Base-by-base conservation (phyloP, 2,113 vertebrate genomes). In the Cepphus grylle region DNA sequence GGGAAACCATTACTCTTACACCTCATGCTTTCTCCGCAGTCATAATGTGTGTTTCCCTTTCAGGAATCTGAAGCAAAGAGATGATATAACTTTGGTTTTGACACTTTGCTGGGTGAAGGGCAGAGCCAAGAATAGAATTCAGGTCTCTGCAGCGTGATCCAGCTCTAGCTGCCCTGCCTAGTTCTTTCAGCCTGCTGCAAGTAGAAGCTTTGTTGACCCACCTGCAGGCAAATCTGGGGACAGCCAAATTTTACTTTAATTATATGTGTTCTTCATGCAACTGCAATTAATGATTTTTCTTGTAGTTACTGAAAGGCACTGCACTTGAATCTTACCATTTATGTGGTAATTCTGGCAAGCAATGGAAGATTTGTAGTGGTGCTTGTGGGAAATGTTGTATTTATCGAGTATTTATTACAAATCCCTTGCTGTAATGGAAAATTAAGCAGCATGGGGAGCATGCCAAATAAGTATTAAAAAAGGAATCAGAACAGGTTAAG, bases 101-200 rank as follows among this genome's bases (percentile, higher is more conserved):
- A 91, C 67, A 47, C 59, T 61, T 87, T 21, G 25, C 58, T 92
- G 58, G 82, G 74, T 94, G 88, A 96, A 96, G 94, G 96, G 67
- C 93, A 94, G 55, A 92, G 53, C 56, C 79, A 61, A 3, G 8
- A 95, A 95, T 77, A 97, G 90, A 80, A 95, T 94, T 66, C 11
- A 19, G 74, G 88, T 92, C 90, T 90, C 58, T 72, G 62, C 53
- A 56, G 62, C 2, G 5, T 45, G 34, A 72, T 82, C 40, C n/a
- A 66, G 58, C 66, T 92, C 36, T 47, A 5, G 19, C 82, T 87
- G 74, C 59, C 34, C 73, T 81, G 78, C 53, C 5, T 15, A 2
- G 6, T 53, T 11, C 63, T 83, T 66, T 32, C 38, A 74, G 40
- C 45, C 72, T 82, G 32, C 80, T 84, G 32, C 55, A 74, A 4